A percentile compares a stretch with the other conserved stretches of the same genome.
Evolutionary conservation across 2,888 invertebrate species (phyloP).

Genomic region (Drosophila meridionalis): DNA sequence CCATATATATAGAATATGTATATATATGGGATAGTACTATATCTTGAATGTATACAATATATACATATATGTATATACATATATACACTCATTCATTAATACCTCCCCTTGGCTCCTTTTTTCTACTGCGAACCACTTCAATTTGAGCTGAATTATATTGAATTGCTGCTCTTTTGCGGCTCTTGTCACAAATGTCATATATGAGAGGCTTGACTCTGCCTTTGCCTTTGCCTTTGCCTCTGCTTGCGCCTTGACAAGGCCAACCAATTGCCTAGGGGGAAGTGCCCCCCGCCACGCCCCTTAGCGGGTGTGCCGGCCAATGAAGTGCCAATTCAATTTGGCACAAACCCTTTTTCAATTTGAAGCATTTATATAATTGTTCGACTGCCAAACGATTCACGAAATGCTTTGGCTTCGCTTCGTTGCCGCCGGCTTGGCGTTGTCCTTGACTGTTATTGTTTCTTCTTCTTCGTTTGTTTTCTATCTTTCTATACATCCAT

Average conservation of each 20-base stretch:
- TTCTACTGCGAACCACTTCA: neutral
- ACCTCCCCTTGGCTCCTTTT: neutral
- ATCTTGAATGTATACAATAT: neutral
- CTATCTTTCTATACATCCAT: neutral
- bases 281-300: too few relatives aligned
- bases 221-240: neutral
- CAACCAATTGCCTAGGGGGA: too few relatives aligned
- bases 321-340: conserved; percentile 40
- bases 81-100: neutral
- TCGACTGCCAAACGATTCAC: conserved; percentile 8
- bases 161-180: conserved; percentile 5
- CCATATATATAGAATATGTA: too few relatives aligned
- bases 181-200: conserved; percentile 4
- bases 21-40: too few relatives aligned
- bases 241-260: neutral
- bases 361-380: conserved; percentile 28
- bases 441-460: conserved; percentile 52
- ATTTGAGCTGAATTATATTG: neutral
- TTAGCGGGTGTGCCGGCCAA: conserved; percentile 7
- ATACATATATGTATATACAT: neutral
- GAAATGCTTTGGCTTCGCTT: conserved; percentile 26
- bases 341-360: conserved; percentile 32
- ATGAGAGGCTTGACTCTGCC: neutral
- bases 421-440: conserved; percentile 56
- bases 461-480: neutral